These are phyloP conservation scores for Hirudinaria manillensis DNA, from an alignment of 2,888 invertebrate species.

Conservation along the genomic window DNA sequence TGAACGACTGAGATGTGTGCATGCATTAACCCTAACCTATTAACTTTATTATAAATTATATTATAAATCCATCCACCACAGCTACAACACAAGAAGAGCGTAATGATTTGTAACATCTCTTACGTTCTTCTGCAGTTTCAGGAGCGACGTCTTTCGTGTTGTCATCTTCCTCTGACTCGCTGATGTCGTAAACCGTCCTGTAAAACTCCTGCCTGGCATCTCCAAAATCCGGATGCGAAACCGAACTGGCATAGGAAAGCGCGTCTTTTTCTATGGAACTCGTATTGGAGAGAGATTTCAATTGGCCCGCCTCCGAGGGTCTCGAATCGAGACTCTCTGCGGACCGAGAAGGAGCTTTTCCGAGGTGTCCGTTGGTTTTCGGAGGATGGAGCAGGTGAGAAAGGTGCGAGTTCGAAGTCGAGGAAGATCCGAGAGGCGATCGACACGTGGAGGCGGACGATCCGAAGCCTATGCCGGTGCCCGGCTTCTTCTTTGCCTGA, in stretches of 20 bases:
- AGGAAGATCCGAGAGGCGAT: neutral
- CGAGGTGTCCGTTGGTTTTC: constrained; percentile 2
- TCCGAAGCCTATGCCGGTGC: too few relatives aligned
- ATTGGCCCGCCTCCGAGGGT: too few relatives aligned
- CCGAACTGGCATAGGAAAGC: neutral
- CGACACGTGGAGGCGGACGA: neutral
- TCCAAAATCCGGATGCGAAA: constrained; percentile 19
- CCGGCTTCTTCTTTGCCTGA: neutral
- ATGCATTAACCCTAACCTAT: too few relatives aligned
- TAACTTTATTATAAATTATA: too few relatives aligned
- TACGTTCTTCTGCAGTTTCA: too few relatives aligned
- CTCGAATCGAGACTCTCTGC: neutral
- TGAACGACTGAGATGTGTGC: too few relatives aligned
- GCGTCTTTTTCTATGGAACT: neutral
- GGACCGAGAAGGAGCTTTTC: neutral
- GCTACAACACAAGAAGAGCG: too few relatives aligned
- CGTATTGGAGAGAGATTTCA: neutral
- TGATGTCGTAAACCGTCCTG: constrained; percentile 19
- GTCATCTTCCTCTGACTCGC: constrained; percentile 7
- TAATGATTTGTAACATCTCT: too few relatives aligned
- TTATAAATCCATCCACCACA: too few relatives aligned
- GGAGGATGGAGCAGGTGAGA: too few relatives aligned
- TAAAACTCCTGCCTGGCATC: constrained; percentile 25
- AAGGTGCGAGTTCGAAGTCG: neutral
- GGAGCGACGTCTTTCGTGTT: neutral